Evolutionary conservation across 1,140 invertebrate genomes (phyloP).

Genomic region (Zaprionus davidi): DNA sequence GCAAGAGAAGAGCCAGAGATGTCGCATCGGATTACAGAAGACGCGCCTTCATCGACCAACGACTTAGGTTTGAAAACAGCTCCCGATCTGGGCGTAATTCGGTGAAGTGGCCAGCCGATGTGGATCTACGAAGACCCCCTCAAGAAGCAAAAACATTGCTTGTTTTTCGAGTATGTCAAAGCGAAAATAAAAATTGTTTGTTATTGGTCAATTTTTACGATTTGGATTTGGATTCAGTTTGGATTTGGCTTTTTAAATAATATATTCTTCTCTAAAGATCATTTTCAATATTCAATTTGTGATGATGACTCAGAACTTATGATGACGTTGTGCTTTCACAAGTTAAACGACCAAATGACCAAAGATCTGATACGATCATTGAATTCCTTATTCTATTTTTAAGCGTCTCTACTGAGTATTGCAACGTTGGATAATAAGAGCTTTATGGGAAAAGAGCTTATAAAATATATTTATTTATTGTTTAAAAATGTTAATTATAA

Average conservation of each 20-base stretch:
- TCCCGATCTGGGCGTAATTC: conserved; percentile 59
- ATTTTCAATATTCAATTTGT: background rate
- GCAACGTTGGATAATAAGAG: too few relatives aligned
- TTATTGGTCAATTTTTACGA: conserved; percentile 26
- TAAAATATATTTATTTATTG: too few relatives aligned
- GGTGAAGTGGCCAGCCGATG: conserved; percentile 54
- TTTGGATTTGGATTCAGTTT: conserved; percentile 4
- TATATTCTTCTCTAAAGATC: background rate
- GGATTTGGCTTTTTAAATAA: conserved; percentile 5
- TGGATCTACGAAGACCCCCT: conserved; percentile 17
- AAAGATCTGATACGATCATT: too few relatives aligned
- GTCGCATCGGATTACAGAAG: conserved; percentile 58
- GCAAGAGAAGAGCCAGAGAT: conserved; percentile 10
- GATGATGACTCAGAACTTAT: too few relatives aligned
- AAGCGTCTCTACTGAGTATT: background rate
- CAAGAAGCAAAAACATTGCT: conserved; percentile 23
- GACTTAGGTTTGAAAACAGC: conserved; percentile 31
- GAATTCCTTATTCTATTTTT: too few relatives aligned
- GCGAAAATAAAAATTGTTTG: conserved; percentile 51
- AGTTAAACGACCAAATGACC: too few relatives aligned
- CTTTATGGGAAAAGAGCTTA: too few relatives aligned
- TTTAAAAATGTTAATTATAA: too few relatives aligned
- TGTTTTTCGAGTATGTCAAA: conserved; percentile 4
- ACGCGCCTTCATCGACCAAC: conserved; percentile 28
- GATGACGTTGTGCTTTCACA: too few relatives aligned